These are phyloP conservation scores for Neosilurus mollespiculum DNA, from an alignment of 2,797 vertebrate genomes.

Conservation along the genomic window DNA sequence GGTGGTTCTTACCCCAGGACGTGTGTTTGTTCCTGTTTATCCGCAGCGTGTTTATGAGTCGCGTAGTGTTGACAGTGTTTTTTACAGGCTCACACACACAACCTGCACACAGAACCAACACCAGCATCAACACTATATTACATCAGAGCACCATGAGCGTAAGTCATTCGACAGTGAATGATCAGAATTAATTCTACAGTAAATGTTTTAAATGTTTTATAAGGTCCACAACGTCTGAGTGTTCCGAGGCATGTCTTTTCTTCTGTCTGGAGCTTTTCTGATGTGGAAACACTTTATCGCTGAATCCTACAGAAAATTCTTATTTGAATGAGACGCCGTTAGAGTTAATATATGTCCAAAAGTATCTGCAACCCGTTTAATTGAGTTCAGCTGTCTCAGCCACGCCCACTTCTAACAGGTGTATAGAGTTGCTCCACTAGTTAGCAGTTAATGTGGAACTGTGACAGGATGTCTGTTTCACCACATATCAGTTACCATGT, in stretches of 20 bases:
- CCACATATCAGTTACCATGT: not conserved
- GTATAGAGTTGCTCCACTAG: no score
- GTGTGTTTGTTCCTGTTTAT: not conserved
- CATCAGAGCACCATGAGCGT: no score
- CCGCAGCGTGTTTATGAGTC: not conserved
- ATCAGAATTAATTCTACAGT: no score
- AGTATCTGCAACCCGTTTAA: no score
- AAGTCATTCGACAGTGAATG: no score
- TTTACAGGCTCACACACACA: not conserved
- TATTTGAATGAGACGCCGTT: no score
- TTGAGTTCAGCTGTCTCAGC: no score
- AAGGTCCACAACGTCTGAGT: not conserved
- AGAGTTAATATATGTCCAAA: no score
- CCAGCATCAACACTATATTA: not conserved
- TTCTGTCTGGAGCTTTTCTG: not conserved
- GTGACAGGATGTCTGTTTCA: not conserved
- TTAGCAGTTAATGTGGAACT: no score
- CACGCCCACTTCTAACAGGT: no score
- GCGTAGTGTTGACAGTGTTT: not conserved
- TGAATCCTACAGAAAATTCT: no score
- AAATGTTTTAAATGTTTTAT: not conserved
- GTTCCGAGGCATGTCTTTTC: not conserved
- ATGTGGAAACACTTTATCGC: not conserved
- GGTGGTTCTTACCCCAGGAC: not conserved
- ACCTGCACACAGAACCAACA: not conserved